Evolutionary conservation across 2,113 vertebrate genomes (phyloP).

Genomic region (Ia io): DNA sequence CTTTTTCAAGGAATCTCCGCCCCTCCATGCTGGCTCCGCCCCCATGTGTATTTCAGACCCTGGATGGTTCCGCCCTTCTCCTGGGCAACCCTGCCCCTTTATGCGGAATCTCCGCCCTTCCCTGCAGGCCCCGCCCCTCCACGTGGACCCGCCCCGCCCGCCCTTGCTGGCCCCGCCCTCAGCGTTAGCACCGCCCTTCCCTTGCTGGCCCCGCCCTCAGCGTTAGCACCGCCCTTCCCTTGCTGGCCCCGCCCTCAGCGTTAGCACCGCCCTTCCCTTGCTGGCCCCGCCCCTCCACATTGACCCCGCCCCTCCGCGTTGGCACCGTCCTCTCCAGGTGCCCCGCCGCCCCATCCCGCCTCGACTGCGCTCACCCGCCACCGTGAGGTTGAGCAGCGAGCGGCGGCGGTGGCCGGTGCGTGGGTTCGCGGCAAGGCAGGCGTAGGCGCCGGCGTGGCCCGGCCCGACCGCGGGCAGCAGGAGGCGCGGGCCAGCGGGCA

Average conservation of each 20-base stretch:
- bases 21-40: background rate
- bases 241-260: no score
- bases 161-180: no score
- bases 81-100: background rate
- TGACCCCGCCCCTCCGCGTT: background rate
- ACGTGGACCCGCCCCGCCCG: background rate
- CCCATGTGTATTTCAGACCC: no score
- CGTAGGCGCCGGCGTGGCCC: slow-evolving; percentile 69
- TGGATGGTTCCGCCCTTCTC: no score
- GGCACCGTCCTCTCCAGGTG: fast-evolving
- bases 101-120: background rate
- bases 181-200: no score
- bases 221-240: no score
- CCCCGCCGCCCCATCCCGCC: background rate
- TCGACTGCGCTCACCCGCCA: slow-evolving; percentile 51
- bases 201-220: no score
- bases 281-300: background rate
- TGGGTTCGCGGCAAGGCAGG: slow-evolving; percentile 73
- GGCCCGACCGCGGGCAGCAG: slow-evolving; percentile 59
- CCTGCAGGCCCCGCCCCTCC: background rate
- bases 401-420: slow-evolving; percentile 61
- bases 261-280: background rate
- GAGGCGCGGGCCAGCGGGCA: slow-evolving; percentile 65
- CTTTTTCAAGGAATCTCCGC: background rate
- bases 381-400: slow-evolving; percentile 45